phyloP scores from a whole-genome alignment of 2,888 invertebrate genomes.

The Pilophorus perplexus region DNA sequence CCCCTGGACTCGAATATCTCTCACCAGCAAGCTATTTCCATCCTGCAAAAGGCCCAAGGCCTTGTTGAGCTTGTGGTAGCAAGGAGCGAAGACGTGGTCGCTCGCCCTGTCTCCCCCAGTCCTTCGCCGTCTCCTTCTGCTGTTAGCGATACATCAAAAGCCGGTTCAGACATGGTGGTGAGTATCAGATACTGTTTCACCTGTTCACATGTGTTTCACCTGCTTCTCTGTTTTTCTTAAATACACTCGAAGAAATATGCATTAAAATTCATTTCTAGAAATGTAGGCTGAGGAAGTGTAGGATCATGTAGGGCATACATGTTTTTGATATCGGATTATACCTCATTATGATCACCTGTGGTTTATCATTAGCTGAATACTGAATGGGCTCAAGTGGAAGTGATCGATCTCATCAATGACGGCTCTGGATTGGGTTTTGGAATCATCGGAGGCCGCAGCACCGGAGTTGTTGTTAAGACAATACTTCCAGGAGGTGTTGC shows the following conservation, averaged over 20 bases:
- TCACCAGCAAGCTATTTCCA: conserved; percentile 76
- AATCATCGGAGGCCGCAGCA: conserved; percentile 94
- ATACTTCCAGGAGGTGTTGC: conserved; percentile 97
- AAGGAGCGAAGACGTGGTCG: conserved; percentile 53
- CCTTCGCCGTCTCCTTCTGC: conserved; percentile 60
- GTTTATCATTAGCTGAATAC: conserved; percentile 94
- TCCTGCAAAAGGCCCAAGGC: conserved; percentile 72
- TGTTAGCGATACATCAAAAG: conserved; percentile 66
- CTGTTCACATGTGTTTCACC: too few relatives aligned
- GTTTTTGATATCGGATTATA: too few relatives aligned
- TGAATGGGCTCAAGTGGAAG: conserved; percentile 99
- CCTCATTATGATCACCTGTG: too few relatives aligned
- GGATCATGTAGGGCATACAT: too few relatives aligned
- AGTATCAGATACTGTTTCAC: conserved; percentile 49
- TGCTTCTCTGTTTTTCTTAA: too few relatives aligned
- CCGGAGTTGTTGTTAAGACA: conserved; percentile 99
- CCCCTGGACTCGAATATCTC: conserved; percentile 74
- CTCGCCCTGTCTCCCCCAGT: conserved; percentile 46
- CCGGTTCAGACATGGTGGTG: conserved; percentile 68
- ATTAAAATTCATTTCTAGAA: too few relatives aligned
- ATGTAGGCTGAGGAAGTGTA: too few relatives aligned
- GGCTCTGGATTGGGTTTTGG: conserved; percentile 98
- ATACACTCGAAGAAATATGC: too few relatives aligned
- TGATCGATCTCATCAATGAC: conserved; percentile 95
- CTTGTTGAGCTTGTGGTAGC: conserved; percentile 65